These are phyloP conservation scores for Drosophila bipectinata DNA, from an alignment of 1,140 invertebrate genomes.

Conservation along the genomic window DNA sequence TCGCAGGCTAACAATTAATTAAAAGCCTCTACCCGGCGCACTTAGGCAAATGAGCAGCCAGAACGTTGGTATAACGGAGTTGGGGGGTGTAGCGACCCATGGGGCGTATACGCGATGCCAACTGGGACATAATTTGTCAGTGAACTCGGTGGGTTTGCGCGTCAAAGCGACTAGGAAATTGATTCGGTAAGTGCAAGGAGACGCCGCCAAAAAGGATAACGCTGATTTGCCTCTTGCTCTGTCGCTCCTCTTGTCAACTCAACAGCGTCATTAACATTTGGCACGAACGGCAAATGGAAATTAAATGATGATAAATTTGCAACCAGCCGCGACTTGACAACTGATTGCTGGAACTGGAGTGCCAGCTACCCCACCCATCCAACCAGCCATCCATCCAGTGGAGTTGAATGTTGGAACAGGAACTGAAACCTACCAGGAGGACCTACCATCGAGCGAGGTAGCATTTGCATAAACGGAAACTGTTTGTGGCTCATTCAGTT, in stretches of 20 bases:
- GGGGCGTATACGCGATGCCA: slow-evolving; percentile 73
- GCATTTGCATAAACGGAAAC: slow-evolving; percentile 56
- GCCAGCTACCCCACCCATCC: too few species aligned
- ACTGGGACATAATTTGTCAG: slow-evolving; percentile 79
- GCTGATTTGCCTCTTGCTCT: slow-evolving; percentile 51
- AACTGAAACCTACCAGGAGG: slow-evolving; percentile 1
- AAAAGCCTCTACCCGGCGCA: slow-evolving; percentile 73
- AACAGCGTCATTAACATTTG: slow-evolving; percentile 80
- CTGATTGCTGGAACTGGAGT: slow-evolving; percentile 52
- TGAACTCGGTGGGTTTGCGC: slow-evolving; percentile 33
- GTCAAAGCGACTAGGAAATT: slow-evolving; percentile 69
- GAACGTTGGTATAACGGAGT: background rate
- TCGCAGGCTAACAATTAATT: slow-evolving; percentile 78
- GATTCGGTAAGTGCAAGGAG: slow-evolving; percentile 37
- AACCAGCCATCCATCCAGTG: slow-evolving; percentile 12
- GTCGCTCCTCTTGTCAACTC: slow-evolving; percentile 70
- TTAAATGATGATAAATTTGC: slow-evolving; percentile 82
- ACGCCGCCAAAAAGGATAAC: slow-evolving; percentile 53
- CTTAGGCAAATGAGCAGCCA: slow-evolving; percentile 77
- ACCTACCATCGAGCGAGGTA: background rate
- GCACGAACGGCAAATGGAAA: slow-evolving; percentile 80
- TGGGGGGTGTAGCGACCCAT: slow-evolving; percentile 38
- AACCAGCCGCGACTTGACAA: slow-evolving; percentile 69
- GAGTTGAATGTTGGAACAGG: slow-evolving; percentile 16
- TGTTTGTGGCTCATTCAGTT: slow-evolving; percentile 69